Evolutionary conservation across 2,113 vertebrate genomes (phyloP), one percentile per base, ranked within the genome.

Genomic region (Nothobranchius furzeri): DNA sequence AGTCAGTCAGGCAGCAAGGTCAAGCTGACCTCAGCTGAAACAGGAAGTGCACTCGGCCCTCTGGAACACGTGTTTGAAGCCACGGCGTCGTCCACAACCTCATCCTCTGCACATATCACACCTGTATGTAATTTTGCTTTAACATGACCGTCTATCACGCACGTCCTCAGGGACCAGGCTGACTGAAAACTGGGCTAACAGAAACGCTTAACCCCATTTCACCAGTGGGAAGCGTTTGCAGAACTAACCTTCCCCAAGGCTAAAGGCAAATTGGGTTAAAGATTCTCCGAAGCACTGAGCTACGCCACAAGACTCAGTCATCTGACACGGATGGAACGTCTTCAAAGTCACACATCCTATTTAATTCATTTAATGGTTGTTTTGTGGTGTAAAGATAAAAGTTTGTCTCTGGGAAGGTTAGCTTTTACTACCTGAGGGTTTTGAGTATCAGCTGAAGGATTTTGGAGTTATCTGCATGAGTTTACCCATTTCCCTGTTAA

Each of bases 131-230:
- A 25, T 36, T 25, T 67, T 57, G 43, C 64, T 78, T 83, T 83
- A 53, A 73, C 58, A 47, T 61, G 24, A 15, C 69, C 76, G 86
- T 88, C 79, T 63, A 74, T 87, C 79, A 84, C 64, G 56, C 60
- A 40, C 57, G 56, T 78, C 82, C 79, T 65, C 68, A 57, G 83
- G 9, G 87, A 89, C 47, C 35, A 53, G 64, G 68, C 58, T 63
- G 37, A 70, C 57, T 69, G 75, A 60, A 85, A 89, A 87, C 56
- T 60, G 71, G 87, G 85, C 64, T 85, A 86, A 76, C 70, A 67
- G 47, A 69, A 61, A 65, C 65, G 43, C 68, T 88, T 87, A 90
- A 87, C 88, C 90, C 82, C 78, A 73, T 90, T 91, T 83, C 86
- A 84, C 83, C 36, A 75, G 70, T 60, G 70, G 52, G 73, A 82